Conservation (phyloP, 2,888 invertebrate genomes). For the Bugulina stolonifera region DNA sequence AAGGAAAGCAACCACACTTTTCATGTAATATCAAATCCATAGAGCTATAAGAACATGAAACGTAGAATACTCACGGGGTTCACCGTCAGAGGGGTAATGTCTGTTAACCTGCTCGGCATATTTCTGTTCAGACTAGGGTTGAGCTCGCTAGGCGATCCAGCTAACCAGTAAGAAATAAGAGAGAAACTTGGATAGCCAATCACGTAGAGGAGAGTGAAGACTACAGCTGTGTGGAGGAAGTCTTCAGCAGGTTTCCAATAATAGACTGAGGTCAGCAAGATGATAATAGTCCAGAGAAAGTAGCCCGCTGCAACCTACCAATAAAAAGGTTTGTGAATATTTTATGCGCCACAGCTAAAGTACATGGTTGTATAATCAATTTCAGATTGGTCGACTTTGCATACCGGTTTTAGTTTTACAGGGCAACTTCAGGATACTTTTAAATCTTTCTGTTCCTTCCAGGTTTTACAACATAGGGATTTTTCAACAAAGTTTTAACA, state of each 20-base stretch:
- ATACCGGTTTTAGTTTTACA: too few species aligned
- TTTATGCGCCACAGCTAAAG: too few species aligned
- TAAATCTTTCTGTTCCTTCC: too few species aligned
- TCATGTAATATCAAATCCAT: too few species aligned
- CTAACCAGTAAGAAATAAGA: slow-evolving; percentile 1
- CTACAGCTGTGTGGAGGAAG: background rate
- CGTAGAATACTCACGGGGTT: slow-evolving; percentile 14
- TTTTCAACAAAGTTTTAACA: too few species aligned
- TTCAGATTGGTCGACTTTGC: too few species aligned
- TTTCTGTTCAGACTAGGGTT: background rate
- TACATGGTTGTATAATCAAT: too few species aligned
- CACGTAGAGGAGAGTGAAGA: background rate
- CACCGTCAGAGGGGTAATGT: background rate
- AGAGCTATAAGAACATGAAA: too few species aligned
- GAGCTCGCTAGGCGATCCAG: background rate
- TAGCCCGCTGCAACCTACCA: background rate
- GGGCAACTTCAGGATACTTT: too few species aligned
- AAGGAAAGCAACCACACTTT: too few species aligned
- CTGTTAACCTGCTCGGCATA: background rate
- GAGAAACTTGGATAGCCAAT: background rate
- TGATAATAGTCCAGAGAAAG: background rate
- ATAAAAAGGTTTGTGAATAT: too few species aligned
- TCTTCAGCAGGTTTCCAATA: background rate
- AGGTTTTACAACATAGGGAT: too few species aligned
- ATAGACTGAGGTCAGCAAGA: background rate